Conservation (phyloP, 2,888 invertebrate genomes). For the Acanthococcus lagerstroemiae region DNA sequence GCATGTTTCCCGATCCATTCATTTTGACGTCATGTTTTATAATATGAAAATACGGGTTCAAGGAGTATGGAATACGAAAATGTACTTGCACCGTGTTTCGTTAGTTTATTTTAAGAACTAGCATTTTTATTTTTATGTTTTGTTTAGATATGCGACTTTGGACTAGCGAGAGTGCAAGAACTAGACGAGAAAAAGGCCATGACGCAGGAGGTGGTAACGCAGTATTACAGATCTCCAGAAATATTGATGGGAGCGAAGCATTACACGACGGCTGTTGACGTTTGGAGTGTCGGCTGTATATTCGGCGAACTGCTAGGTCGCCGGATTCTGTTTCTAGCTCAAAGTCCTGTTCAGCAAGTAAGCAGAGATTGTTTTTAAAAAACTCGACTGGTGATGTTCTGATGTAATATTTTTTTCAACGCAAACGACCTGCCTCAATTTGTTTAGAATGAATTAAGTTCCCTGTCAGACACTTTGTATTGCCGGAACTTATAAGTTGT, state of each 20-base stretch:
- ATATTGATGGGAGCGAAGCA: conserved; percentile 97
- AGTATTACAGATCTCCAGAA: conserved; percentile 98
- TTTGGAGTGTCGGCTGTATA: conserved; percentile 99
- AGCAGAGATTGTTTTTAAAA: conserved; percentile 14
- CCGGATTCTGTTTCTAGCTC: conserved; percentile 94
- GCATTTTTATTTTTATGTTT: no score
- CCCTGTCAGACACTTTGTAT: no score
- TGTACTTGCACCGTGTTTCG: background rate
- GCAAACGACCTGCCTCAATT: no score
- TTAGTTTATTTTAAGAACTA: background rate
- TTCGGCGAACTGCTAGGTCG: conserved; percentile 94
- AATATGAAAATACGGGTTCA: no score
- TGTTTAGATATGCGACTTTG: conserved; percentile 97
- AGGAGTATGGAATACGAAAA: background rate
- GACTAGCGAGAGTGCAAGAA: conserved; percentile 94
- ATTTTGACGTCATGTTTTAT: no score
- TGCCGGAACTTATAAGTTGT: no score
- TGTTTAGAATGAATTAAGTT: no score
- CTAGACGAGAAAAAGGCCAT: conserved; percentile 86
- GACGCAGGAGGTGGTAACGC: conserved; percentile 99
- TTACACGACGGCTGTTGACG: conserved; percentile 92
- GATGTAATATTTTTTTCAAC: background rate
- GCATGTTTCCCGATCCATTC: no score
- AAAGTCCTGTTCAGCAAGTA: conserved; percentile 93
- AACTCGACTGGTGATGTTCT: background rate